phyloP scores from a whole-genome alignment of 1,140 invertebrate species.

The Hycleus phaleratus region DNA sequence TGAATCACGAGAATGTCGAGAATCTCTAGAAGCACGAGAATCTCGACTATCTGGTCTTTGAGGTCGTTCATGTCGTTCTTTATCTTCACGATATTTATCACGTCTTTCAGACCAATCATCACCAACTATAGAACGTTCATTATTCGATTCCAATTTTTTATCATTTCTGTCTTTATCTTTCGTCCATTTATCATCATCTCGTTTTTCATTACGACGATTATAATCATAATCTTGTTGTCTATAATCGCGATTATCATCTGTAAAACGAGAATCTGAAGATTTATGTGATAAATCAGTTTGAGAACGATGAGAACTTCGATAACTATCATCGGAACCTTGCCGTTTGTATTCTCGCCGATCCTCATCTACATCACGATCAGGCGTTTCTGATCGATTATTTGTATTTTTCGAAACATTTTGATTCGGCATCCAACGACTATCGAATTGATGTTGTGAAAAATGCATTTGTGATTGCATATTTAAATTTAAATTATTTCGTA shows the following conservation, averaged over 20 bases:
- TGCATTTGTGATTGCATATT: slow-evolving; percentile 15
- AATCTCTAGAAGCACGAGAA: slow-evolving; percentile 48
- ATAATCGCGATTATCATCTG: slow-evolving; percentile 19
- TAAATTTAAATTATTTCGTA: slow-evolving; percentile 29
- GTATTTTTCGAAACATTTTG: not conserved
- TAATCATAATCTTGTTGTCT: slow-evolving; percentile 22
- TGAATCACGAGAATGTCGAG: slow-evolving; percentile 43
- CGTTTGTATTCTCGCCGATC: slow-evolving; percentile 26
- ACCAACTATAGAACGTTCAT: not conserved
- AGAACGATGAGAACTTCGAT: slow-evolving; percentile 19
- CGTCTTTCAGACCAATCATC: slow-evolving; percentile 19
- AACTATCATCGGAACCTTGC: slow-evolving; percentile 30
- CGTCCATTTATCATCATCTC: slow-evolving; percentile 18
- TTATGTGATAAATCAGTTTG: slow-evolving; percentile 10
- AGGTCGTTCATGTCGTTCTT: slow-evolving; percentile 41
- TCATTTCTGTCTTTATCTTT: slow-evolving; percentile 1
- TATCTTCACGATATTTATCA: slow-evolving; percentile 26
- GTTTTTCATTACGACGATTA: slow-evolving; percentile 1
- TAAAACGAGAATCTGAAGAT: slow-evolving; percentile 18
- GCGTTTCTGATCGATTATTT: not conserved
- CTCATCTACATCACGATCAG: slow-evolving; percentile 24
- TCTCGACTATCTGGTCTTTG: slow-evolving; percentile 54
- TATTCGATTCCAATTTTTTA: not conserved
- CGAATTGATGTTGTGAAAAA: slow-evolving; percentile 11
- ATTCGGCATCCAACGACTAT: slow-evolving; percentile 15